Conservation (phyloP, 1,140 invertebrate genomes). For the Lepidurus arcticus region DNA sequence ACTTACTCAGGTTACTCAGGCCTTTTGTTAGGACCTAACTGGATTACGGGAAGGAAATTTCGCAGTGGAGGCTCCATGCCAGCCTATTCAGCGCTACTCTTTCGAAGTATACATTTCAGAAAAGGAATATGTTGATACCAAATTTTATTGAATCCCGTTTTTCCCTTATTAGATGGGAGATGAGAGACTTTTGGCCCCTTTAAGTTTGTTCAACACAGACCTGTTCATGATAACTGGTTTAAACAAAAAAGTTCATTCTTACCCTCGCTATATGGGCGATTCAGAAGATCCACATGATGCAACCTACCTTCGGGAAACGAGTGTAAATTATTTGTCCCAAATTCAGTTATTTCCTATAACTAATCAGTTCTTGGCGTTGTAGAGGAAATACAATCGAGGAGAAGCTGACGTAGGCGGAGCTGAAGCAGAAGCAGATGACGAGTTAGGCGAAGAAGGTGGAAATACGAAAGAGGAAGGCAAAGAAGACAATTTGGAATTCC, state of each 20-base stretch:
- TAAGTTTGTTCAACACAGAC: conserved; percentile 83
- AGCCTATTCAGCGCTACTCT: conserved; percentile 64
- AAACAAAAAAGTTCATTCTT: conserved; percentile 60
- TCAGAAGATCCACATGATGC: conserved; percentile 91
- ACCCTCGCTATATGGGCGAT: conserved; percentile 69
- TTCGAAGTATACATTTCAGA: conserved; percentile 18
- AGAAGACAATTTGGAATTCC: conserved; percentile 56
- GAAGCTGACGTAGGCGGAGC: conserved; percentile 31
- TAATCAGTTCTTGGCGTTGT: conserved; percentile 11
- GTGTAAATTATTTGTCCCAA: conserved; percentile 51
- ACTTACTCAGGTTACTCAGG: not conserved
- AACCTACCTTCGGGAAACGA: conserved; percentile 81
- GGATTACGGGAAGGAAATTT: conserved; percentile 76
- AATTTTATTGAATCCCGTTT: not conserved
- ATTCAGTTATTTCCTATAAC: conserved; percentile 2
- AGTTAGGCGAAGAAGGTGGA: conserved; percentile 29
- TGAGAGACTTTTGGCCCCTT: conserved; percentile 83
- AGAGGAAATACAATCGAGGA: conserved; percentile 28
- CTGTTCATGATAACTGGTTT: conserved; percentile 74
- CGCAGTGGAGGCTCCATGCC: conserved; percentile 63
- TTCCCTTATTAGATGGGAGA: conserved; percentile 66
- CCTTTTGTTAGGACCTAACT: conserved; percentile 60
- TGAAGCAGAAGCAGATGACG: conserved; percentile 36
- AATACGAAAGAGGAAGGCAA: conserved; percentile 39
- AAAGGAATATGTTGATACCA: not conserved